phyloP scores from a whole-genome alignment of 2,113 vertebrate species.

The Anthoscopus minutus region DNA sequence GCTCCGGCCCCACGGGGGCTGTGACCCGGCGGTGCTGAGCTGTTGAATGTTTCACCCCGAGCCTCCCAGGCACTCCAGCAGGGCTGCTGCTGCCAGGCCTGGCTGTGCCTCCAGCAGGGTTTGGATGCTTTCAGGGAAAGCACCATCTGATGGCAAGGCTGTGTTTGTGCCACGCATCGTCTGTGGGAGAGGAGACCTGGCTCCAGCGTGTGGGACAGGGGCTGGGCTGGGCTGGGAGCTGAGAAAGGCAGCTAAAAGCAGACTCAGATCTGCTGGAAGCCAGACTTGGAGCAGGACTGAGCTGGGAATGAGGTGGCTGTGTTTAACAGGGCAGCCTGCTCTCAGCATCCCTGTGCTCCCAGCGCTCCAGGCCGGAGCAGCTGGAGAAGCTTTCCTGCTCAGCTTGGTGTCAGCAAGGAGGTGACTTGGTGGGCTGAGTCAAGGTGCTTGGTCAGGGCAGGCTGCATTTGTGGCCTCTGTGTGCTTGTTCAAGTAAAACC shows the following conservation, averaged over 20 bases:
- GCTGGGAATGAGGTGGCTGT: neutral
- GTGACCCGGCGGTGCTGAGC: neutral
- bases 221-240: neutral
- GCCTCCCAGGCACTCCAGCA: neutral
- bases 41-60: neutral
- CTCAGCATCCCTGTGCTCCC: neutral
- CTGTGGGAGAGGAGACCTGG: neutral
- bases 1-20: fast-evolving
- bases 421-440: neutral
- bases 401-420: neutral
- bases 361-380: neutral
- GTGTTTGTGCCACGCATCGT: fast-evolving
- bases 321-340: neutral
- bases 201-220: fast-evolving
- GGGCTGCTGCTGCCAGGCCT: neutral
- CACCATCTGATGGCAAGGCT: fast-evolving
- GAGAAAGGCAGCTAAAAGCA: neutral
- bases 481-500: neutral
- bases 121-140: neutral
- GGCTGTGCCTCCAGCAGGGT: neutral
- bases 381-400: neutral
- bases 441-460: neutral
- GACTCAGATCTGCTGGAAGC: neutral
- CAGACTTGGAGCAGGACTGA: neutral
- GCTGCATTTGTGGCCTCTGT: neutral